Conservation (phyloP, 2,888 invertebrate genomes). For the Diaprepes abbreviatus region DNA sequence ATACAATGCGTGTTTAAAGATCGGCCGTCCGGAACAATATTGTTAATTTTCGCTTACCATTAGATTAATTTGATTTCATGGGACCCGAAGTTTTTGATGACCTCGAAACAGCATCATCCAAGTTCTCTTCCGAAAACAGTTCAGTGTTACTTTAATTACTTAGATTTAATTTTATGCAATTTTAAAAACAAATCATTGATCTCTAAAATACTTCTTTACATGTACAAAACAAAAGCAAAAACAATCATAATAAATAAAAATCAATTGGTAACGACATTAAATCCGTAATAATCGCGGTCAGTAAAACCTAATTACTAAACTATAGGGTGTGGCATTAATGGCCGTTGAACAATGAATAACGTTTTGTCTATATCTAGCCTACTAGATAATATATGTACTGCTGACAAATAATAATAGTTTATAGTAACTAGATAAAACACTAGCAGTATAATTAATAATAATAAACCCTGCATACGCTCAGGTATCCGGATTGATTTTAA, state of each 20-base stretch:
- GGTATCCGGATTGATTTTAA: slow-evolving; percentile 9
- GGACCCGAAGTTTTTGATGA: too few relatives aligned
- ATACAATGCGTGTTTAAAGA: too few relatives aligned
- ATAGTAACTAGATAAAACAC: slow-evolving; percentile 15
- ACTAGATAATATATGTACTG: slow-evolving; percentile 30
- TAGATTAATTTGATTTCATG: too few relatives aligned
- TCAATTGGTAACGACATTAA: slow-evolving; percentile 3
- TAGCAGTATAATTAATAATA: slow-evolving; percentile 4
- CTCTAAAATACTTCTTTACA: too few relatives aligned
- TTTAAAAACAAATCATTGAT: too few relatives aligned
- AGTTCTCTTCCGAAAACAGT: too few relatives aligned
- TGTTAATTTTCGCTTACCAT: too few relatives aligned
- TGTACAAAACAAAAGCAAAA: slow-evolving; percentile 1
- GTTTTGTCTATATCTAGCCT: slow-evolving; percentile 27
- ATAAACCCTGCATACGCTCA: slow-evolving; percentile 5
- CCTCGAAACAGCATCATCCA: too few relatives aligned
- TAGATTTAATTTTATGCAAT: too few relatives aligned
- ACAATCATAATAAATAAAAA: background rate
- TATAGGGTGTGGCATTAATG: slow-evolving; percentile 22
- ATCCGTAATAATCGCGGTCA: slow-evolving; percentile 20
- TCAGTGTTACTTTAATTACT: too few relatives aligned
- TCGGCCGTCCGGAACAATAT: too few relatives aligned
- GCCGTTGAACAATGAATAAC: slow-evolving; percentile 28
- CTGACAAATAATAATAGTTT: slow-evolving; percentile 40
- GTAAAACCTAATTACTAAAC: slow-evolving; percentile 21